A percentile compares a stretch with the other conserved stretches of the same genome.
Evolutionary conservation across 1,140 invertebrate species (phyloP).

Genomic region (Aporrectodea caliginosa): DNA sequence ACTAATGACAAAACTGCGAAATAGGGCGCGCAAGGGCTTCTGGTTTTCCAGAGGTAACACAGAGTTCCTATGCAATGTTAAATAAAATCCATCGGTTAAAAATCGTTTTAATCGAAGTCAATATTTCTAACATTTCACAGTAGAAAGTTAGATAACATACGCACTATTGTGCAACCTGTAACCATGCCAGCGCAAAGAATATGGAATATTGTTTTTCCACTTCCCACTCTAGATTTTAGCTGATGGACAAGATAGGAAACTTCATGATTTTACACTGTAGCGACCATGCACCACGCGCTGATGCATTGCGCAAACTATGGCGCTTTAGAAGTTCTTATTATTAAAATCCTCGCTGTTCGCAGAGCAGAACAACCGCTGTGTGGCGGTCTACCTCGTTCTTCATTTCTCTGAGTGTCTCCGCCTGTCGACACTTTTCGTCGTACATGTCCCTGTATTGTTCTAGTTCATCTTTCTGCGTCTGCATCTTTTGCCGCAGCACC

Average conservation of each 20-base stretch:
- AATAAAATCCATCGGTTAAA: too few relatives aligned
- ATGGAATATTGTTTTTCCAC: too few relatives aligned
- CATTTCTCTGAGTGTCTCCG: neutral
- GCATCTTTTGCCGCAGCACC: neutral
- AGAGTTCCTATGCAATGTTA: too few relatives aligned
- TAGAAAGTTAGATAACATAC: too few relatives aligned
- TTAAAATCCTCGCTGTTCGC: neutral
- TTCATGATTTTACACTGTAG: neutral
- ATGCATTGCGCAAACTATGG: neutral
- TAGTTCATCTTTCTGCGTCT: neutral
- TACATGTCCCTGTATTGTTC: neutral
- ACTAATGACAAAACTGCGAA: too few relatives aligned
- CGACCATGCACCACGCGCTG: neutral
- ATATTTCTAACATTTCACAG: too few relatives aligned
- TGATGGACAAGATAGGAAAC: neutral
- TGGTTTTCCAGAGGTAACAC: too few relatives aligned
- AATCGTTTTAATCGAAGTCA: too few relatives aligned
- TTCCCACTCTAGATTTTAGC: neutral
- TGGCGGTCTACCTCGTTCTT: neutral
- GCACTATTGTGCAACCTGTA: too few relatives aligned
- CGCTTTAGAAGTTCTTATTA: neutral
- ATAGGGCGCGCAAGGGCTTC: too few relatives aligned
- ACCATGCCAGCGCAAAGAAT: too few relatives aligned
- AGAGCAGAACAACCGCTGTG: neutral
- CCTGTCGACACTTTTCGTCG: neutral